Conservation (phyloP, 2,113 vertebrate species). For the Lepisosteus osseus region DNA sequence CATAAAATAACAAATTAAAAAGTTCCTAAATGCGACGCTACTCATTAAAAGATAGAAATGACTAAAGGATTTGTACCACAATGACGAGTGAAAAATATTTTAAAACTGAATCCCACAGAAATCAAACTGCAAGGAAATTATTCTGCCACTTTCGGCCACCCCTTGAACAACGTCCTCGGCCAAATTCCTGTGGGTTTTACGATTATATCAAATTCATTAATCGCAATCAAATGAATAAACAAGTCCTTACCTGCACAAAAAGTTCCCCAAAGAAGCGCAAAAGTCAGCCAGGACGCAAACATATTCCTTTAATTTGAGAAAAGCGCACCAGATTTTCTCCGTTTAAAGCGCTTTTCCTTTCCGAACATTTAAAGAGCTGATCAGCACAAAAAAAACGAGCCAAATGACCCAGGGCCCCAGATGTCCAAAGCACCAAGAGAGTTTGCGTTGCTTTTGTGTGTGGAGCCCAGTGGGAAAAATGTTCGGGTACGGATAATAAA, state of each 20-base stretch:
- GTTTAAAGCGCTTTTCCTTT: constrained; percentile 36
- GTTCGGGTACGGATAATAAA: constrained; percentile 21
- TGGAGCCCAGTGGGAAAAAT: constrained; percentile 53
- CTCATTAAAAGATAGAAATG: too few species aligned
- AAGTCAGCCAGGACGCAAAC: constrained; percentile 67
- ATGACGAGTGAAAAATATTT: too few species aligned
- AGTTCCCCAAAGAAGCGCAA: constrained; percentile 76
- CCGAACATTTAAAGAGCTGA: constrained; percentile 44
- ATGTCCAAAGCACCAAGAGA: constrained; percentile 44
- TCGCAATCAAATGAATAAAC: constrained; percentile 11
- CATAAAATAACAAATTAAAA: too few species aligned
- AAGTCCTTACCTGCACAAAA: constrained; percentile 74
- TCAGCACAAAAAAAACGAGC: constrained; percentile 5
- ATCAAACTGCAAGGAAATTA: too few species aligned
- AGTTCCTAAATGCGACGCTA: too few species aligned
- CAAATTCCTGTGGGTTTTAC: too few species aligned
- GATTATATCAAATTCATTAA: too few species aligned
- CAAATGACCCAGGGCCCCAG: constrained; percentile 52
- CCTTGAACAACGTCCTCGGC: too few species aligned
- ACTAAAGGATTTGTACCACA: too few species aligned
- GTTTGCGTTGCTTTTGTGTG: constrained; percentile 51
- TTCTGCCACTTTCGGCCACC: too few species aligned
- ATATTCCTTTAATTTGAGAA: constrained; percentile 59
- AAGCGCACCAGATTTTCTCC: constrained; percentile 40
- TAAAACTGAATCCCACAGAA: too few species aligned